Evolutionary conservation across 1,140 invertebrate genomes (phyloP), one percentile per base, ranked within the genome.

Genomic region (Pseudomyrmex cubaensis): DNA sequence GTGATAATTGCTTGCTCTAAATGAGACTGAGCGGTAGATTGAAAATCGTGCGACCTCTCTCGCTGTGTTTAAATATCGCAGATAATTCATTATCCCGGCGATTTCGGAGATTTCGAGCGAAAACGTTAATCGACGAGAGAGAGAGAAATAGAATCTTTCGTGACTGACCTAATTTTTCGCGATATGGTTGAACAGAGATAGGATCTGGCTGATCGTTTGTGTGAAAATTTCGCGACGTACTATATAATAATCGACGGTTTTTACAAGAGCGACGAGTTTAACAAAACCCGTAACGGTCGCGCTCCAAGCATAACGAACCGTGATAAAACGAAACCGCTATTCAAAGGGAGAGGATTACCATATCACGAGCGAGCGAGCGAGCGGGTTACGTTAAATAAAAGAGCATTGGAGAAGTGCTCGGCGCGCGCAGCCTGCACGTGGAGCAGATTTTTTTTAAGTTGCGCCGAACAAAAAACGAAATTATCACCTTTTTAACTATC

Each of bases 71-170:
- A 69, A 69, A 78, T 78, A 25, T 69, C 66, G 35, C 17, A 15
- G 12, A 70, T 70, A 25, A 70, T 80, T 70, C 64, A 80, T 80
- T 70, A 59, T 62, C 66, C 20, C 17, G 13, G 12, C 52, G 35
- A 46, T 35, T 35, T 35, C 35, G 22, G 10, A 52, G 20, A 20
- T 25, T 10, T 12, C 10, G 50, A 52, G 50, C 50, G 50, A 52
- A 35, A 35, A 35, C 5, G 50, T 52, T 52, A 12, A 13, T 52
- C 50, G 20, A 12, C 57, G 57, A 20, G 17, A 61, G 22, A 22
- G 62, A 75, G 50, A 75, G n/a, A 12, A 48, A n/a, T 9, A 2
- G 2, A 4, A 35, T 22, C 7, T 56, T 46, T 17, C 48, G 5
- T 25, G n/a, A 2, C 2, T 69, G 63, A 77, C n/a, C 61, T 46